Conservation (phyloP, 1,140 invertebrate genomes). For the Papilio machaon region DNA sequence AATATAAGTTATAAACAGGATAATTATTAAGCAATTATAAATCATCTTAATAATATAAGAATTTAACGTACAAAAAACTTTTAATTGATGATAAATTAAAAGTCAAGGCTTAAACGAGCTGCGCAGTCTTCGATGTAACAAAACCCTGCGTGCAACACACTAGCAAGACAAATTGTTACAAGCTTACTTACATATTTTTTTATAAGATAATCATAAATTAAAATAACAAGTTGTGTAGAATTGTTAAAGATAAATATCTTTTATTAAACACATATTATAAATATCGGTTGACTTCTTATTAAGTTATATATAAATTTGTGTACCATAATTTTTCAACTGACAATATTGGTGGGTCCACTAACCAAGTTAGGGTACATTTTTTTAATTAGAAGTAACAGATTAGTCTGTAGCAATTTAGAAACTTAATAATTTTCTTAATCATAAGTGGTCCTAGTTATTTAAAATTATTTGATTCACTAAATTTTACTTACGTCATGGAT, state of each 20-base stretch:
- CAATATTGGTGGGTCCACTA: no score
- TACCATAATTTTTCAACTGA: no score
- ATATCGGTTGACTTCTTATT: no score
- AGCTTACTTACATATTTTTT: conserved; percentile 15
- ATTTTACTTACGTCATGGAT: not conserved
- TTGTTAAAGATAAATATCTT: not conserved
- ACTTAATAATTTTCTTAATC: no score
- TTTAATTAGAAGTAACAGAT: no score
- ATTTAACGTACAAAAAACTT: not conserved
- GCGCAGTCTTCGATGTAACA: conserved; percentile 9
- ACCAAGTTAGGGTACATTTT: no score
- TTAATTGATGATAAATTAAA: conserved; percentile 21
- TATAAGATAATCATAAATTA: not conserved
- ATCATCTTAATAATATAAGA: not conserved
- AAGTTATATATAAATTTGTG: no score
- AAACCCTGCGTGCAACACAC: not conserved
- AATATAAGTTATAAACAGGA: not conserved
- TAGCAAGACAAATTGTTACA: conserved; percentile 9
- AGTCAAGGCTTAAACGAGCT: conserved; percentile 4
- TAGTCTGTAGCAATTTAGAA: no score
- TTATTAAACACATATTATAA: no score
- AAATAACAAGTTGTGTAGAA: not conserved
- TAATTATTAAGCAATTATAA: not conserved
- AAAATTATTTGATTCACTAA: not conserved
- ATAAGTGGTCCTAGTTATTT: no score